Conservation (phyloP, 2,888 invertebrate species). For the Toxonevra muliebris region DNA sequence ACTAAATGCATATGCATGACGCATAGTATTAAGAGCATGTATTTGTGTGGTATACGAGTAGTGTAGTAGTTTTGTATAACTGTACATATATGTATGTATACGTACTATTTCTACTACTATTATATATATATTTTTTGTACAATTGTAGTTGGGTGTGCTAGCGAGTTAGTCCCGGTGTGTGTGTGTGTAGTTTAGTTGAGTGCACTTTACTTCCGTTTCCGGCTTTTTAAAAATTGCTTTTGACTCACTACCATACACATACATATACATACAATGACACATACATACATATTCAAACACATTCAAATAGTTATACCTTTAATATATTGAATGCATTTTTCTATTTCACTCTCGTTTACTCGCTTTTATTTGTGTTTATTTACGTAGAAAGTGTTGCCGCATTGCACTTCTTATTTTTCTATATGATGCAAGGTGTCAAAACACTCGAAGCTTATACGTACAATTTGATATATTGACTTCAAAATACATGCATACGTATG, state of each 20-base stretch:
- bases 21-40: too few species aligned
- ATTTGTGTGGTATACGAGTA: background rate
- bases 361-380: background rate
- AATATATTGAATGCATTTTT: background rate
- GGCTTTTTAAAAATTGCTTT: conserved; percentile 34
- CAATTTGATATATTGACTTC: background rate
- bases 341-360: background rate
- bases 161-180: background rate
- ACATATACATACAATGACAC: background rate
- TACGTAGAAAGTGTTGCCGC: background rate
- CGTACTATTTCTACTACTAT: background rate
- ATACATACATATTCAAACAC: background rate
- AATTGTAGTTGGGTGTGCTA: background rate
- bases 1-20: too few species aligned
- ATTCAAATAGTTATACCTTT: background rate
- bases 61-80: background rate
- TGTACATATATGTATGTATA: background rate
- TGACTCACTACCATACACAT: background rate
- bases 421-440: background rate
- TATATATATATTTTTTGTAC: background rate
- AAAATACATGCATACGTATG: background rate
- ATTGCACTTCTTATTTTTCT: too few species aligned
- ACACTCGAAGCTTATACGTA: background rate
- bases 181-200: background rate
- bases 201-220: conserved; percentile 26